Evolutionary conservation across 2,888 invertebrate species (phyloP), one percentile per base, ranked within the genome.

Genomic region (Anarsia innoxiella): DNA sequence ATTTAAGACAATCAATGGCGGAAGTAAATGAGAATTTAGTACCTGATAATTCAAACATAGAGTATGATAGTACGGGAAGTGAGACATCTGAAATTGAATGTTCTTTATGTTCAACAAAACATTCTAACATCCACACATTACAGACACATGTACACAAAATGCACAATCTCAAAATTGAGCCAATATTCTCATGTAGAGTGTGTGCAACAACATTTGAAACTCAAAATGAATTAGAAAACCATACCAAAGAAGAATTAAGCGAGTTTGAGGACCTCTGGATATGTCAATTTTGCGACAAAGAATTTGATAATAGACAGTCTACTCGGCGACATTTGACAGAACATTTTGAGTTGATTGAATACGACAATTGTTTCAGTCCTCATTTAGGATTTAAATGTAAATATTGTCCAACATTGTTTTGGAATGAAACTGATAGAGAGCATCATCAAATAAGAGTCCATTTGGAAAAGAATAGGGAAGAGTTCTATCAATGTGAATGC

Each of bases 201-300:
- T 86, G 85, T 52, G 63, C 70, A 0, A 63, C 70, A 3, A 62
- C 63, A 8, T 86, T 80, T 59, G 79, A 83, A 8, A 71, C 42
- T 34, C 53, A 56, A 14, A 38, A 44, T 23, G 84, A 85, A 31
- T 51, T 84, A 13, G 67, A 68, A 1, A 58, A 36, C 31, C 85
- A 86, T 48, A 49, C 55, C 3, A 31, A 32, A 0, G 61, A 67
- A 26, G 84, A 85, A 45, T 42, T 79, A 32, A 65, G 60, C 0
- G 75, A 80, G 19, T 85, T 84, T 56, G 73, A 79, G 2, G 72
- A 83, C 40, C 53, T 86, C 1, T 86, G 83, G 78, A 51, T 83
- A 2, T 86, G 86, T 57, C 86, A 86, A 60, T 80, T 86, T 51
- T 86, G 86, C 59, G 80, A 85, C 28, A 72, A 74, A 23, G 84